Conservation (phyloP, 2,113 vertebrate genomes). For the Syngnathus typhle region DNA sequence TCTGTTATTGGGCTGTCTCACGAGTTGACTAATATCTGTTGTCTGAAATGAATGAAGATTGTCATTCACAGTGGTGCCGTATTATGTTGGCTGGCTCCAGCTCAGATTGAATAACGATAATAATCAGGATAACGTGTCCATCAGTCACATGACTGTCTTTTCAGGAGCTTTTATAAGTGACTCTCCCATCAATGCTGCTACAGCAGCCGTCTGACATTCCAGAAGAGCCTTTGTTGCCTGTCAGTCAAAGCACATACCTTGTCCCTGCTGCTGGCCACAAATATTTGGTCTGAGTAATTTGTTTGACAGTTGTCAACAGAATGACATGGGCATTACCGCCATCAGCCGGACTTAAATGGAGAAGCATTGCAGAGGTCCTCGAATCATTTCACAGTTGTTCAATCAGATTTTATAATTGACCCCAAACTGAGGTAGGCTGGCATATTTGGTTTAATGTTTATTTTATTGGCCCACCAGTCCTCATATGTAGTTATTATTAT, state of each 20-base stretch:
- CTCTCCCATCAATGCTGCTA: conserved; percentile 12
- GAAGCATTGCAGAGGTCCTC: background rate
- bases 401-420: too few species aligned
- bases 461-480: too few species aligned
- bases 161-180: conserved; percentile 12
- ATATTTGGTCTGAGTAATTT: conserved; percentile 27
- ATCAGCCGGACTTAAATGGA: background rate
- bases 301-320: background rate
- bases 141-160: background rate
- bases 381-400: background rate
- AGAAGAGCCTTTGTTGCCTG: conserved; percentile 65
- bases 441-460: too few species aligned
- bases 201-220: conserved; percentile 51
- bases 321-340: background rate
- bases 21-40: conserved; percentile 18
- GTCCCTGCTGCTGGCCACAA: conserved; percentile 38
- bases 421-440: too few species aligned
- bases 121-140: background rate
- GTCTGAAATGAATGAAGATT: background rate
- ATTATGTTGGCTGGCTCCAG: background rate
- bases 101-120: background rate
- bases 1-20: conserved; percentile 9
- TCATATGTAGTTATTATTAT: too few species aligned
- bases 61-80: background rate
- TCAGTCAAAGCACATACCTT: conserved; percentile 64